These are phyloP conservation scores for Phyto melanocephala DNA, from an alignment of 2,888 invertebrate species.

Conservation along the genomic window DNA sequence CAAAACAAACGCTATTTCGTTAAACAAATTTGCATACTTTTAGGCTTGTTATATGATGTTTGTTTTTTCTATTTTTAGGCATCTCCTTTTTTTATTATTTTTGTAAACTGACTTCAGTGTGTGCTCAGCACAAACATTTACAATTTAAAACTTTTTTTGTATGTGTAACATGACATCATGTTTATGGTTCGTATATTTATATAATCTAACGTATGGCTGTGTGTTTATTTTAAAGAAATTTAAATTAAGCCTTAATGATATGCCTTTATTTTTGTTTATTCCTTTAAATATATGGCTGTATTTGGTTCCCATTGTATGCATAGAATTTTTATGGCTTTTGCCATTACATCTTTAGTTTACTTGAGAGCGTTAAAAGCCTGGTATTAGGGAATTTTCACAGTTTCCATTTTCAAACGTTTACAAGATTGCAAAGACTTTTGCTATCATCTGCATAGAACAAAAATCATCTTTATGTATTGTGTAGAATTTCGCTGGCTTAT, in stretches of 20 bases:
- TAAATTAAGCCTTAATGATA: conserved; percentile 13
- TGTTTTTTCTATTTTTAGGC: not conserved
- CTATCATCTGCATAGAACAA: too few relatives aligned
- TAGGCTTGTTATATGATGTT: not conserved
- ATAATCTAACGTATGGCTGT: not conserved
- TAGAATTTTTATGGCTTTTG: too few relatives aligned
- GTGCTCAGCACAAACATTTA: too few relatives aligned
- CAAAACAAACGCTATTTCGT: not conserved
- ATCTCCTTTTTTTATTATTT: too few relatives aligned
- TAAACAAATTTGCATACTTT: conserved; percentile 26
- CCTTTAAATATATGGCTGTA: too few relatives aligned
- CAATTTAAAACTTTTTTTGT: too few relatives aligned
- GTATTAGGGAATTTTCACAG: not conserved
- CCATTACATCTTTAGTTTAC: too few relatives aligned
- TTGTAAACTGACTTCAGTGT: too few relatives aligned
- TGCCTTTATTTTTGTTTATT: not conserved
- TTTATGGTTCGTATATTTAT: not conserved
- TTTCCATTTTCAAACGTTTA: not conserved
- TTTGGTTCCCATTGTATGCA: too few relatives aligned
- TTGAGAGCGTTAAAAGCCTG: too few relatives aligned
- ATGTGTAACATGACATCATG: conserved; percentile 24
- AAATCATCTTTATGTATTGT: too few relatives aligned
- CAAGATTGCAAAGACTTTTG: not conserved
- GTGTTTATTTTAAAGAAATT: not conserved
- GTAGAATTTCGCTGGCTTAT: too few relatives aligned